These are phyloP conservation scores for Sciurus vulgaris DNA, from an alignment of 2,797 vertebrate species.

Conservation along the genomic window DNA sequence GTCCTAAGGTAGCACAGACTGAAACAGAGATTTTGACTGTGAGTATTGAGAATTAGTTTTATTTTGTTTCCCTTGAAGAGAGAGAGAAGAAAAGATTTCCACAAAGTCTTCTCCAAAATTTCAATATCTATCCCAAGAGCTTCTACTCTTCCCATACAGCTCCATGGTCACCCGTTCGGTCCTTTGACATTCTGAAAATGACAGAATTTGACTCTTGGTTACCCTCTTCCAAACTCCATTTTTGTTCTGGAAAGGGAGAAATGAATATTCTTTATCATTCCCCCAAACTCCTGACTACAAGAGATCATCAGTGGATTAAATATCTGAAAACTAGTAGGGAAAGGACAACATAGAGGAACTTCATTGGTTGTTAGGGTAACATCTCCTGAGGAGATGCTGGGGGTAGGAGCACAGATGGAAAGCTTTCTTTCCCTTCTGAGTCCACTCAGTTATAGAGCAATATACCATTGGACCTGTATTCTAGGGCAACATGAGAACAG, in stretches of 20 bases:
- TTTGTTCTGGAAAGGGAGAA: not conserved
- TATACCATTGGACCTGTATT: not conserved
- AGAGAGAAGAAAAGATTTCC: not conserved
- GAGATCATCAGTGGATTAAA: not conserved
- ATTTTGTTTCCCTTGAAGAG: not conserved
- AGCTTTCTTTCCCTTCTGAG: not conserved
- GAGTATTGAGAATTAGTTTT: not conserved
- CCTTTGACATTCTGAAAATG: not conserved
- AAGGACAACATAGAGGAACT: not conserved
- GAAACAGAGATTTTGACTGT: not conserved
- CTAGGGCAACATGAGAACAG: not conserved
- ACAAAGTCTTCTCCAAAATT: not conserved
- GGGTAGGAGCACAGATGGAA: not conserved
- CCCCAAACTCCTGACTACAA: not conserved
- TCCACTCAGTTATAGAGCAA: not conserved
- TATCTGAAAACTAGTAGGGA: not conserved
- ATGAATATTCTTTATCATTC: not conserved
- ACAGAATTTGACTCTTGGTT: not conserved
- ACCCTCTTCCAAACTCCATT: not conserved
- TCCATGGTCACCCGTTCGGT: not conserved
- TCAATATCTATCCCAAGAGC: not conserved
- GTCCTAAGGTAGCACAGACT: not conserved
- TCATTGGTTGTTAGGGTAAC: not conserved
- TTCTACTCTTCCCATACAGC: not conserved
- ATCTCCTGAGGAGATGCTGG: not conserved